Evolutionary conservation across 1,140 invertebrate genomes (phyloP), one percentile per base, ranked within the genome.

Genomic region (Bombus balteatus): DNA sequence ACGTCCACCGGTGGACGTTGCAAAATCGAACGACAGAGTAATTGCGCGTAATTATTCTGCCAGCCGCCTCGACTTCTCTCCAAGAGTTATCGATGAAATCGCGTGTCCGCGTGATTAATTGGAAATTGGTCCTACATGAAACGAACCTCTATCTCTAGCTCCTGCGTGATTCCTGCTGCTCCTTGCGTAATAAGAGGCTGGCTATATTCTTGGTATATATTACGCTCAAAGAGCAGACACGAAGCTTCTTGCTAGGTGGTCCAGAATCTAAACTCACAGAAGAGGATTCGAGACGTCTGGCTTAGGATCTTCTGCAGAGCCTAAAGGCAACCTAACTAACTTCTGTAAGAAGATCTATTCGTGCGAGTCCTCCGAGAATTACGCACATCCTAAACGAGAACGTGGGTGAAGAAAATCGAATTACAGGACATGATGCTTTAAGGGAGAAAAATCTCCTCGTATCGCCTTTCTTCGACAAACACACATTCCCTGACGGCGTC

Each of bases 21-120:
- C n/a, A 74, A 81, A 74, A 73, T 74, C 72, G n/a, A 81, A 81
- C 47, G 47, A 39, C 39, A 6, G 53, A 22, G 32, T 81, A 73
- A 81, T 59, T 28, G 53, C 34, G 32, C 18, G 47, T 59, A 81
- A 81, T 81, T 81, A 74, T 81, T 81, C 62, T 4, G 6, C 53
- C 66, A 8, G n/a, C 22, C 15, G 53, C 8, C 47, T 25, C 12
- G 47, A 6, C 28, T 22, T 28, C 34, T 8, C 13, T 0, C 28
- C 5, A 41, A 43, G 10, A 25, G 12, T 25, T 43, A 66, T 66
- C 59, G 62, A 66, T 79, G 76, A 32, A 66, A 79, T 65, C 59
- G 39, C 18, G 4, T 41, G n/a, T 79, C 59, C 39, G 39, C n/a
- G 39, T 79, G n/a, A 66, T 79, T 66, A 43, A 66, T 65, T 34